phyloP scores from a whole-genome alignment of 2,113 vertebrate genomes.

The Coreoperca whiteheadi region DNA sequence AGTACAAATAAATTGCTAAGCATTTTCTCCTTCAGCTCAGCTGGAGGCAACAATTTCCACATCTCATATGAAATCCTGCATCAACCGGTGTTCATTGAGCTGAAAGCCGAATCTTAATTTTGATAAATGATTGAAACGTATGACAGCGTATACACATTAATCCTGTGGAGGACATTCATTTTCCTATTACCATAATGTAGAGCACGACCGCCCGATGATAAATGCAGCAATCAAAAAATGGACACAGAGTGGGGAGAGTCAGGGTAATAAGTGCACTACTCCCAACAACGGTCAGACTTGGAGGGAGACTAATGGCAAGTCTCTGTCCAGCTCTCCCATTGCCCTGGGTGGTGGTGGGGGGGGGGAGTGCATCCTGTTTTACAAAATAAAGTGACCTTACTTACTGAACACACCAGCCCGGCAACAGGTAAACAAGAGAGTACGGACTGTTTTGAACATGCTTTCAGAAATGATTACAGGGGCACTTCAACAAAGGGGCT shows the following conservation, averaged over 20 bases:
- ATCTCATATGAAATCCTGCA: slow-evolving; percentile 65
- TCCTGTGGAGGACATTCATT: slow-evolving; percentile 84
- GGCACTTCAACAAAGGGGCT: slow-evolving; percentile 62
- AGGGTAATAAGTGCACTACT: slow-evolving; percentile 76
- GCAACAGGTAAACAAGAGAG: slow-evolving; percentile 65
- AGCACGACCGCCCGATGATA: slow-evolving; percentile 78
- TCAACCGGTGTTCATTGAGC: slow-evolving; percentile 62
- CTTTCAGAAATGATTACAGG: slow-evolving; percentile 64
- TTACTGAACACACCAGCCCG: slow-evolving; percentile 7
- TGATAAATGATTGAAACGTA: slow-evolving; percentile 85
- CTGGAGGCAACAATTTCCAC: slow-evolving; percentile 62
- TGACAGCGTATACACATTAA: slow-evolving; percentile 85
- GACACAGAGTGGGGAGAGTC: slow-evolving; percentile 77
- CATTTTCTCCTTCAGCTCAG: slow-evolving; percentile 27
- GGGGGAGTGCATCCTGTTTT: slow-evolving; percentile 34
- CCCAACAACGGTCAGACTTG: slow-evolving; percentile 70
- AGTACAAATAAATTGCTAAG: slow-evolving; percentile 15
- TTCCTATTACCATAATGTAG: slow-evolving; percentile 85
- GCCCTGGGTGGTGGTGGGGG: no score
- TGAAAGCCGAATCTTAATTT: slow-evolving; percentile 78
- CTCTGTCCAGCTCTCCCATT: slow-evolving; percentile 45
- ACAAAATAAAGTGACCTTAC: slow-evolving; percentile 50
- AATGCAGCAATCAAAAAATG: slow-evolving; percentile 86
- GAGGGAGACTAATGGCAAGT: slow-evolving; percentile 60
- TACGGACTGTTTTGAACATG: slow-evolving; percentile 25